These are phyloP conservation scores for Hoplodrina blanda DNA, from an alignment of 2,888 invertebrate species.

Conservation along the genomic window DNA sequence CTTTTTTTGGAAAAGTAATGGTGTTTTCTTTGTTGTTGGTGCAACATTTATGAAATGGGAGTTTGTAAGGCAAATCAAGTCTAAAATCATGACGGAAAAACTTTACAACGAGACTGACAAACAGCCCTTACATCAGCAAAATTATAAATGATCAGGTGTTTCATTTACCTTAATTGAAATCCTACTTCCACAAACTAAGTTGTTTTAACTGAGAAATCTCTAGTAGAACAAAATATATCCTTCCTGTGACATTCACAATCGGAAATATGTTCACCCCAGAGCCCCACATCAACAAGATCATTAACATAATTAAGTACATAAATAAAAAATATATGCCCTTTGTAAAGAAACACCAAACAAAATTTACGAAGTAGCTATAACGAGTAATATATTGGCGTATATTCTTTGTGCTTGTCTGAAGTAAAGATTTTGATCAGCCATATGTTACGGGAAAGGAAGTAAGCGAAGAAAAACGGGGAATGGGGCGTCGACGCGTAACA, in stretches of 20 bases:
- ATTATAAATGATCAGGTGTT: neutral
- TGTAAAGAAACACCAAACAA: constrained; percentile 50
- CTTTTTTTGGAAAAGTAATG: constrained; percentile 33
- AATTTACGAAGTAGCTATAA: constrained; percentile 55
- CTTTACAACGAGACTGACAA: constrained; percentile 1
- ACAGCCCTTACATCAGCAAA: neutral
- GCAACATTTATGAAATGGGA: neutral
- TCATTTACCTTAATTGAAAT: neutral
- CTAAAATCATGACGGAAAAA: neutral
- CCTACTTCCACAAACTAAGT: neutral
- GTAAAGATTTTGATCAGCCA: constrained; percentile 62
- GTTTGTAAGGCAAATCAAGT: neutral
- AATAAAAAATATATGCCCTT: constrained; percentile 44
- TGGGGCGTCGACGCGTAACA: constrained; percentile 46
- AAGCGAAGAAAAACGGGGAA: constrained; percentile 48
- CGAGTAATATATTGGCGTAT: constrained; percentile 56
- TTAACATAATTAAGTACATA: constrained; percentile 52
- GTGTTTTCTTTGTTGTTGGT: constrained; percentile 16
- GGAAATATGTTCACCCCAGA: constrained; percentile 16
- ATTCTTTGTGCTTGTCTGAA: constrained; percentile 59
- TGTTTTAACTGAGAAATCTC: neutral
- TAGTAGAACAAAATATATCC: constrained; percentile 11
- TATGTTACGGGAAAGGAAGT: constrained; percentile 55
- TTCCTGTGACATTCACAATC: constrained; percentile 5
- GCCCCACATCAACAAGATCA: constrained; percentile 32